Conservation (phyloP, 1,140 invertebrate species). For the Conus betulinus region DNA sequence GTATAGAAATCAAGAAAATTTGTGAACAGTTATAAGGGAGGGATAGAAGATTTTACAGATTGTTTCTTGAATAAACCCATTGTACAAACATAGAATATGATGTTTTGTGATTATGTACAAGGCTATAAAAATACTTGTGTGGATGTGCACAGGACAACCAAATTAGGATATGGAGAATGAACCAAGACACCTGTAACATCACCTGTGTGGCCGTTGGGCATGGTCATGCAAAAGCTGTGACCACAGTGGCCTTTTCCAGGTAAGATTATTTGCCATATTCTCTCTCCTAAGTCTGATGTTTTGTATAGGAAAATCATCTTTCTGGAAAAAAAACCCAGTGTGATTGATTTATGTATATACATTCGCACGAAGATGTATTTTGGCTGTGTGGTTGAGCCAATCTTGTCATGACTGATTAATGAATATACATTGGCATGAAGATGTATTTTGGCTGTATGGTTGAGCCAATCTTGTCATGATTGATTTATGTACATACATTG, state of each 20-base stretch:
- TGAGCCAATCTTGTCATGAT: not conserved
- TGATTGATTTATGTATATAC: not conserved
- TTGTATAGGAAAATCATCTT: not conserved
- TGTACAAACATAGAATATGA: no score
- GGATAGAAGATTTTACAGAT: no score
- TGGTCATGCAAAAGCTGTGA: slow-evolving; percentile 90
- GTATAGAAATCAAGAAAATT: no score
- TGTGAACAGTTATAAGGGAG: no score
- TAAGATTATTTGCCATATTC: slow-evolving; percentile 35
- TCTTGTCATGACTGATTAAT: no score
- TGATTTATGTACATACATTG: not conserved
- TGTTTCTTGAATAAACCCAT: no score
- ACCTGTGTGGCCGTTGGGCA: slow-evolving; percentile 83
- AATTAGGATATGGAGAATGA: slow-evolving; percentile 87
- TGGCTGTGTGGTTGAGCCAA: no score
- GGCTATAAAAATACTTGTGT: not conserved
- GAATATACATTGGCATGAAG: no score
- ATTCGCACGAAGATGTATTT: no score
- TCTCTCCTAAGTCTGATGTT: not conserved
- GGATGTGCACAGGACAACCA: slow-evolving; percentile 83
- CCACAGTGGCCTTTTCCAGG: slow-evolving; percentile 81
- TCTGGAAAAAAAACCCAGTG: not conserved
- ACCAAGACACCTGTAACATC: slow-evolving; percentile 76
- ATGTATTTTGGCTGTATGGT: no score
- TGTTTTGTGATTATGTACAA: no score